These are phyloP conservation scores for Antheraea mylitta DNA, from an alignment of 1,140 invertebrate genomes.

Conservation along the genomic window DNA sequence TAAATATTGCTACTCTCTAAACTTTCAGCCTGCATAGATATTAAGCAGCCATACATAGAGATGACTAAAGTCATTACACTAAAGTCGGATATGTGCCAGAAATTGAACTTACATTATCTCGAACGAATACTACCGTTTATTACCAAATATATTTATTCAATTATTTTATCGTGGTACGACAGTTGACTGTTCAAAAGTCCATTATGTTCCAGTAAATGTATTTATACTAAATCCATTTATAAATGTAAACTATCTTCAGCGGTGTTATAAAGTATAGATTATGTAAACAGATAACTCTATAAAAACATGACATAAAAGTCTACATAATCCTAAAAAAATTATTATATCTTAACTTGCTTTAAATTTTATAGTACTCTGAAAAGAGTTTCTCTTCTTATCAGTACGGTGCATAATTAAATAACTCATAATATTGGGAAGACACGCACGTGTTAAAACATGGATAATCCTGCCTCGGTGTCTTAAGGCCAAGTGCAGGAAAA, in stretches of 20 bases:
- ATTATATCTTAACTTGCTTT: background rate
- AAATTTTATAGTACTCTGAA: background rate
- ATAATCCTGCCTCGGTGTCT: background rate
- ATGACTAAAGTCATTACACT: too few species aligned
- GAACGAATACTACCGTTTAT: too few species aligned
- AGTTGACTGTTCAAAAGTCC: background rate
- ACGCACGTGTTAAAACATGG: background rate
- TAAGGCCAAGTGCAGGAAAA: constrained; percentile 18
- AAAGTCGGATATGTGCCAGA: too few species aligned
- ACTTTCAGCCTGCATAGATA: too few species aligned
- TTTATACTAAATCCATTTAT: background rate
- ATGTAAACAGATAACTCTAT: background rate
- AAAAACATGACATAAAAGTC: background rate
- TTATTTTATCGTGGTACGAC: too few species aligned
- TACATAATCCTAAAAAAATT: background rate
- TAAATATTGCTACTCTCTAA: too few species aligned
- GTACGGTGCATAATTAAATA: background rate
- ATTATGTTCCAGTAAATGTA: background rate
- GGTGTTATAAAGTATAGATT: background rate
- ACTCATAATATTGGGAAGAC: background rate
- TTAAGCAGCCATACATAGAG: too few species aligned
- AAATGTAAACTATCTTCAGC: background rate
- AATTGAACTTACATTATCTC: too few species aligned
- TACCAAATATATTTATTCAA: too few species aligned
- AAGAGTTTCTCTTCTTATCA: background rate